Evolutionary conservation across 2,888 invertebrate genomes (phyloP).

Genomic region (Sarcophaga carnaria): DNA sequence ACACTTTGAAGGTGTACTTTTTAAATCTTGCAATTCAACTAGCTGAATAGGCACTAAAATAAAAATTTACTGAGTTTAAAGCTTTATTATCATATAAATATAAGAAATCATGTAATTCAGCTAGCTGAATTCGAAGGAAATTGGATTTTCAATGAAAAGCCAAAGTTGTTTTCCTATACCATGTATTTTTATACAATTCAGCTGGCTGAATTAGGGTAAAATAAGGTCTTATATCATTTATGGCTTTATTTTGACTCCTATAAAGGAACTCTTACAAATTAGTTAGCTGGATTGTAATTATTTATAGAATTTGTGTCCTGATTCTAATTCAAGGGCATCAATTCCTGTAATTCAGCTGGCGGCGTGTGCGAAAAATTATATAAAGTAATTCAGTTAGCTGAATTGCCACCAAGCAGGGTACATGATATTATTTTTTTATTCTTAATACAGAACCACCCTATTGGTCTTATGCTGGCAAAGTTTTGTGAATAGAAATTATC

Average conservation of each 20-base stretch:
- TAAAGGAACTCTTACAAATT: not conserved
- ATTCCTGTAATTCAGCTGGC: conserved; percentile 2
- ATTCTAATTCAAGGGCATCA: no score
- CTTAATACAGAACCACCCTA: no score
- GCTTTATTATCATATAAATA: no score
- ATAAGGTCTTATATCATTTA: not conserved
- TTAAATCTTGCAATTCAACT: conserved; percentile 7
- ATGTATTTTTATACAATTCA: not conserved
- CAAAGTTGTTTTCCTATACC: not conserved
- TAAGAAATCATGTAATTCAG: not conserved
- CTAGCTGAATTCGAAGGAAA: not conserved
- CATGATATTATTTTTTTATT: no score
- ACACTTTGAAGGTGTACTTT: not conserved
- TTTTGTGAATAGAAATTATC: conserved; percentile 15
- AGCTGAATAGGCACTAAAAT: not conserved
- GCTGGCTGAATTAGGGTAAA: conserved; percentile 9
- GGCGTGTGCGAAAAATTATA: not conserved
- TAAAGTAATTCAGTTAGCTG: conserved; percentile 12
- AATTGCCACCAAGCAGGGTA: not conserved
- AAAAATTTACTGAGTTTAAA: no score
- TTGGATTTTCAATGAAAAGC: not conserved
- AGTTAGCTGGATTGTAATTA: conserved; percentile 4
- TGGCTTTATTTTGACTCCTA: no score
- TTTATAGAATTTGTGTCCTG: no score
- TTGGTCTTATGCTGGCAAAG: not conserved